phyloP scores from a whole-genome alignment of 37 sponge, comb jelly and placozoan genomes.

The Crambe crambe region DNA sequence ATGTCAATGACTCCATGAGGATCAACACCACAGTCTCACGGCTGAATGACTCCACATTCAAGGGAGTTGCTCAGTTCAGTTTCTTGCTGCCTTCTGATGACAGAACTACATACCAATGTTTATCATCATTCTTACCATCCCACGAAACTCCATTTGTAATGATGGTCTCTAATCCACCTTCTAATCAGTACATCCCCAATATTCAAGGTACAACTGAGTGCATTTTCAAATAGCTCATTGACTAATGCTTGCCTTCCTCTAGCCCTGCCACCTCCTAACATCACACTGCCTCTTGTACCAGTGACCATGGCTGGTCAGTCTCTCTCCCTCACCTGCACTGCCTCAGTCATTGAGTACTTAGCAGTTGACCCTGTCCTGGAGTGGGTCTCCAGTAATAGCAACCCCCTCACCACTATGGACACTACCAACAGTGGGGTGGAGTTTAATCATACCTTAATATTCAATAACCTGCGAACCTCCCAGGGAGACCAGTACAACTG shows the following conservation, averaged over 20 bases:
- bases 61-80: background rate
- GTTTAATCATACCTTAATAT: background rate
- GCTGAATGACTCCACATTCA: background rate
- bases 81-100: background rate
- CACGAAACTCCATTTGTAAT: background rate
- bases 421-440: background rate
- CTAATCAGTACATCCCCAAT: background rate
- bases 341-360: background rate
- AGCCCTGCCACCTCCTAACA: conserved; percentile 30
- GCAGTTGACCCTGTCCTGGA: conserved; percentile 1
- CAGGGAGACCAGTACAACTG: conserved; percentile 51
- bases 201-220: background rate
- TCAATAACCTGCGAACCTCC: conserved; percentile 25
- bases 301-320: conserved; percentile 27
- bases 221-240: too few relatives aligned
- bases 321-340: conserved; percentile 32
- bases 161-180: background rate
- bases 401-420: background rate
- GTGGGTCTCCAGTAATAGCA: conserved; percentile 15
- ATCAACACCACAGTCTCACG: background rate
- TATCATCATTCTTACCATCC: background rate
- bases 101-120: background rate
- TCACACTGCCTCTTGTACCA: background rate
- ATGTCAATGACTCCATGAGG: background rate
- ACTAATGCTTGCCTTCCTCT: background rate